phyloP scores from a whole-genome alignment of 2,888 invertebrate genomes.

The Muscina levida region DNA sequence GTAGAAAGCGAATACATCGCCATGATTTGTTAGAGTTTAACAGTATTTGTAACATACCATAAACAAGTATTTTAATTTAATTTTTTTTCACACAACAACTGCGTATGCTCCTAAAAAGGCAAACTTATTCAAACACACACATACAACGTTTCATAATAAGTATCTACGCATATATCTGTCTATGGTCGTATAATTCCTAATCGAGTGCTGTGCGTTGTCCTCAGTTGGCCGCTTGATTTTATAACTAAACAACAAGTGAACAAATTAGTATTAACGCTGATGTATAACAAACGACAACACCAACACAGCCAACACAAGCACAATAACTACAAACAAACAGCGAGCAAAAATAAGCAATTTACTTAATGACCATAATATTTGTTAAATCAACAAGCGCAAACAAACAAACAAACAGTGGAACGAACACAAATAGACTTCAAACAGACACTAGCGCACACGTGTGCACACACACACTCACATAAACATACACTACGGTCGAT shows the following conservation, averaged over 20 bases:
- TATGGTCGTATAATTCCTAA: too few species aligned
- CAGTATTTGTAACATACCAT: too few species aligned
- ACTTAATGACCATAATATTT: slow-evolving; percentile 66
- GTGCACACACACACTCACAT: neutral
- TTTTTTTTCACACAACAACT: too few species aligned
- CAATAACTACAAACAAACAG: slow-evolving; percentile 23
- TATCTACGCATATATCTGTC: slow-evolving; percentile 22
- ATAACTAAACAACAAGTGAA: slow-evolving; percentile 64
- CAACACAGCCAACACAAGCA: neutral
- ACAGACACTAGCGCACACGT: neutral
- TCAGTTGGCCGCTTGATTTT: slow-evolving; percentile 17
- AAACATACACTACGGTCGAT: too few species aligned
- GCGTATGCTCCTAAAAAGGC: too few species aligned
- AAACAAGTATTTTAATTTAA: slow-evolving; percentile 36
- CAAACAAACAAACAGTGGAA: slow-evolving; percentile 17
- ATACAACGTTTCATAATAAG: slow-evolving; percentile 6
- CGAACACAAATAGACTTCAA: too few species aligned
- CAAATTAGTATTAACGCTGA: slow-evolving; percentile 61
- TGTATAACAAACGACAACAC: slow-evolving; percentile 1
- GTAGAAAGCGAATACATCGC: too few species aligned
- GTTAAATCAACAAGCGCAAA: slow-evolving; percentile 68
- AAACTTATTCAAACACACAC: slow-evolving; percentile 22
- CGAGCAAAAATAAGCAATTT: slow-evolving; percentile 61
- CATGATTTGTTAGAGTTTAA: too few species aligned
- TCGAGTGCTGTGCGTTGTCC: slow-evolving; percentile 3